Conservation (phyloP, 2,113 vertebrate genomes). For the Felis catus region DNA sequence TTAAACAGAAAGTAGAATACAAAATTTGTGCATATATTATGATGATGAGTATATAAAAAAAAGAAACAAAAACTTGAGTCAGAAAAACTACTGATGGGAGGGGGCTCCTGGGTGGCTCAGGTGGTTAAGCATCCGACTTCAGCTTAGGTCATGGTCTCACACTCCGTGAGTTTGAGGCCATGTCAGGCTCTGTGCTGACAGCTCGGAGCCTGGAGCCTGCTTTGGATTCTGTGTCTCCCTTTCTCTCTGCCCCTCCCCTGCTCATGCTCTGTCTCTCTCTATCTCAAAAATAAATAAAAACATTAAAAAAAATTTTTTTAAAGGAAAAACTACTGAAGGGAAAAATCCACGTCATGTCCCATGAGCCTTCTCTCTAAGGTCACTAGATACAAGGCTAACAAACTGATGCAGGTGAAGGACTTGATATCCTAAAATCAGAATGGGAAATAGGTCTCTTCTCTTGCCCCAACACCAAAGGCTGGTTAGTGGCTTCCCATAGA, state of each 20-base stretch:
- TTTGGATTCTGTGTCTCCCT: too few relatives aligned
- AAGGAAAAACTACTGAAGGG: background rate
- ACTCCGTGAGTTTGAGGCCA: too few relatives aligned
- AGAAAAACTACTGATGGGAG: background rate
- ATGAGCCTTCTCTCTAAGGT: background rate
- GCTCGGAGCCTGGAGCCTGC: too few relatives aligned
- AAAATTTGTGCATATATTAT: background rate
- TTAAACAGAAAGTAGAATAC: background rate
- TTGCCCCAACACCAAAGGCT: background rate
- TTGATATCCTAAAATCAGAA: background rate
- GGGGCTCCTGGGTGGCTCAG: too few relatives aligned
- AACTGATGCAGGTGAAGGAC: background rate
- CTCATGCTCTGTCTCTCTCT: too few relatives aligned
- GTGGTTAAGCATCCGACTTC: too few relatives aligned
- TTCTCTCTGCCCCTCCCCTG: too few relatives aligned
- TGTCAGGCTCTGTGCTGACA: too few relatives aligned
- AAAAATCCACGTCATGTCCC: background rate
- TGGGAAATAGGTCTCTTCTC: background rate
- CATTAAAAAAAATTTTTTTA: too few relatives aligned
- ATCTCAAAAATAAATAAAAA: too few relatives aligned
- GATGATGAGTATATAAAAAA: background rate
- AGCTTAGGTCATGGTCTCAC: too few relatives aligned
- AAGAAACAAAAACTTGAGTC: background rate
- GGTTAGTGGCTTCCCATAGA: background rate
- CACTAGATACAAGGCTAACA: background rate